A percentile compares a stretch with the other conserved stretches of the same genome.
phyloP scores from a whole-genome alignment of 2,888 invertebrate genomes.

The Acanthosoma haemorrhoidale region DNA sequence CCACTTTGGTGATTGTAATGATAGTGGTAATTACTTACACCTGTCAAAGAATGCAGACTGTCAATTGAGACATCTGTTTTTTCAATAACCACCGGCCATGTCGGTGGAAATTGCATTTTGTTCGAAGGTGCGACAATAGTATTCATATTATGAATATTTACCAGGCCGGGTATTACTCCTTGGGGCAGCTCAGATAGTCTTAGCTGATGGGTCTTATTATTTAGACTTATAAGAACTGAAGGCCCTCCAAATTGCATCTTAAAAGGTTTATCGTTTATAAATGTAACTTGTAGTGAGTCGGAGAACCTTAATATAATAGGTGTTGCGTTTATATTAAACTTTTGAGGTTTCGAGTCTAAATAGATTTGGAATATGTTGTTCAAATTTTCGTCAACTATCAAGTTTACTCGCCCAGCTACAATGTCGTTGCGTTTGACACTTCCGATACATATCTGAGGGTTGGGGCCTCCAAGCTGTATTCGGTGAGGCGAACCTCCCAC shows the following conservation, averaged over 20 bases:
- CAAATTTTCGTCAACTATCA: slow-evolving; percentile 76
- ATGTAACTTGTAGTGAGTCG: slow-evolving; percentile 67
- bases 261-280: slow-evolving; percentile 72
- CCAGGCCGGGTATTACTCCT: slow-evolving; percentile 64
- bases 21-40: background rate
- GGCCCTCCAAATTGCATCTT: slow-evolving; percentile 77
- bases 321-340: slow-evolving; percentile 59
- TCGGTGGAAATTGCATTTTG: background rate
- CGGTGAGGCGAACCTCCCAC: slow-evolving; percentile 69
- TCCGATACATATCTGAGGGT: slow-evolving; percentile 90
- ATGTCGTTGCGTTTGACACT: slow-evolving; percentile 69
- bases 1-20: no score
- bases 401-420: slow-evolving; percentile 75
- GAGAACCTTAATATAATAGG: slow-evolving; percentile 73
- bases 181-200: slow-evolving; percentile 73
- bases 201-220: slow-evolving; percentile 68
- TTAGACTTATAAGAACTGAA: slow-evolving; percentile 69
- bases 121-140: slow-evolving; percentile 47
- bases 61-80: no score
- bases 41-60: background rate
- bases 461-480: slow-evolving; percentile 80
- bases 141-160: slow-evolving; percentile 68
- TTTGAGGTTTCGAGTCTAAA: slow-evolving; percentile 76
- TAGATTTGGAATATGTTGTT: slow-evolving; percentile 68
- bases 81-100: background rate